These are phyloP conservation scores for Carcina quercana DNA, from an alignment of 2,888 invertebrate species.

Conservation along the genomic window DNA sequence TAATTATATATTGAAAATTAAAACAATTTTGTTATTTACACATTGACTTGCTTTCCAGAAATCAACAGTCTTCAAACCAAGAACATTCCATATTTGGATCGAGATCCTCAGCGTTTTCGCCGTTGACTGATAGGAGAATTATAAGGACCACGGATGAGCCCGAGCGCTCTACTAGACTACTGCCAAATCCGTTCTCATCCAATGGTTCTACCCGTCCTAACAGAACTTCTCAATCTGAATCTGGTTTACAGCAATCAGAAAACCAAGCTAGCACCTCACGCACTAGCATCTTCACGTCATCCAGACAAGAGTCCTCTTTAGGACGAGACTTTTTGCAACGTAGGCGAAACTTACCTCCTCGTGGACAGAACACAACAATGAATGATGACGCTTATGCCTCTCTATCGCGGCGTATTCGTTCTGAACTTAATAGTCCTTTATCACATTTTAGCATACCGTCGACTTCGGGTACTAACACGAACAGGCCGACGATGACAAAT, in stretches of 20 bases:
- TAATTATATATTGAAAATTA: too few species aligned
- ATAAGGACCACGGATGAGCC: conserved; percentile 42
- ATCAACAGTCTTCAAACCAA: conserved; percentile 30
- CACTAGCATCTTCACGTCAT: conserved; percentile 53
- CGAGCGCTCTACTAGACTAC: conserved; percentile 41
- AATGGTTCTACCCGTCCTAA: conserved; percentile 28
- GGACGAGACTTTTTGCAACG: conserved; percentile 31
- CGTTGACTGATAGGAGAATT: conserved; percentile 41
- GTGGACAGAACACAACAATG: conserved; percentile 15
- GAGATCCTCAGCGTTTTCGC: conserved; percentile 58
- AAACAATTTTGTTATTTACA: too few species aligned
- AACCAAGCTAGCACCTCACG: conserved; percentile 41
- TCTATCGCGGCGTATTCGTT: conserved; percentile 3
- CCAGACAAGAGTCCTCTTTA: conserved; percentile 31
- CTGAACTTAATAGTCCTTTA: conserved; percentile 1
- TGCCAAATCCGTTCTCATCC: conserved; percentile 59
- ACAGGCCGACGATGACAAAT: conserved; percentile 36
- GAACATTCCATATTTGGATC: conserved; percentile 50
- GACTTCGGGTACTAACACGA: conserved; percentile 20
- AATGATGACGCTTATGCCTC: neutral
- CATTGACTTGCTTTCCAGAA: conserved; percentile 29
- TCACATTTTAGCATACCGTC: neutral
- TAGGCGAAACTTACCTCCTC: conserved; percentile 32
- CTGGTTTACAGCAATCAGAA: conserved; percentile 20
- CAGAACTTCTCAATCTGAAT: conserved; percentile 29